Conservation (phyloP, 2,797 vertebrate genomes). For the Myoxocephalus aenaeus region DNA sequence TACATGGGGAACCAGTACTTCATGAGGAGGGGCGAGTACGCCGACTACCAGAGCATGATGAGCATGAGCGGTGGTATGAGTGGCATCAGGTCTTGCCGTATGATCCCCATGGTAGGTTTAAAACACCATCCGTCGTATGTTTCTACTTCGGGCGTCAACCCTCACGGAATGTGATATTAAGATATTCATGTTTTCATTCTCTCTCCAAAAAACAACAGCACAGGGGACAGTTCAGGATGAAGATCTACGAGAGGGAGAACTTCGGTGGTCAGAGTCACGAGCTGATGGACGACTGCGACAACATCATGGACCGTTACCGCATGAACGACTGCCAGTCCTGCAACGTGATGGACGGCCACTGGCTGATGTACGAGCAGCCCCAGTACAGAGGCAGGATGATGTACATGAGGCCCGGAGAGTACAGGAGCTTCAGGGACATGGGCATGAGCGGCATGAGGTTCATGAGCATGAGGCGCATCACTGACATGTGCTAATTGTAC, state of each 20-base stretch:
- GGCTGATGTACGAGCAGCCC: conserved; percentile 76
- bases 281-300: conserved; percentile 77
- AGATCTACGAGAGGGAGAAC: conserved; percentile 77
- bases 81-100: conserved; percentile 74
- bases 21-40: conserved; percentile 78
- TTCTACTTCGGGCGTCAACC: not conserved
- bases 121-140: not conserved
- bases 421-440: conserved; percentile 80
- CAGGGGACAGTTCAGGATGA: conserved; percentile 74
- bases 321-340: conserved; percentile 75
- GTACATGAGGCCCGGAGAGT: conserved; percentile 80
- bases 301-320: conserved; percentile 71
- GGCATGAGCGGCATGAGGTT: conserved; percentile 63
- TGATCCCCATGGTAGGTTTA: conserved; percentile 75
- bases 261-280: conserved; percentile 68
- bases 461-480: conserved; percentile 79
- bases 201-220: conserved; percentile 39
- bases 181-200: not conserved
- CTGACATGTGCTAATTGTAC: conserved; percentile 68
- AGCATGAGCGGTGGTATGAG: conserved; percentile 67
- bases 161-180: not conserved
- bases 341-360: conserved; percentile 77
- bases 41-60: conserved; percentile 77
- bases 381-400: conserved; percentile 77
- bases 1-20: conserved; percentile 77